Evolutionary conservation across 2,113 vertebrate genomes (phyloP).

Genomic region (Eidolon helvum): DNA sequence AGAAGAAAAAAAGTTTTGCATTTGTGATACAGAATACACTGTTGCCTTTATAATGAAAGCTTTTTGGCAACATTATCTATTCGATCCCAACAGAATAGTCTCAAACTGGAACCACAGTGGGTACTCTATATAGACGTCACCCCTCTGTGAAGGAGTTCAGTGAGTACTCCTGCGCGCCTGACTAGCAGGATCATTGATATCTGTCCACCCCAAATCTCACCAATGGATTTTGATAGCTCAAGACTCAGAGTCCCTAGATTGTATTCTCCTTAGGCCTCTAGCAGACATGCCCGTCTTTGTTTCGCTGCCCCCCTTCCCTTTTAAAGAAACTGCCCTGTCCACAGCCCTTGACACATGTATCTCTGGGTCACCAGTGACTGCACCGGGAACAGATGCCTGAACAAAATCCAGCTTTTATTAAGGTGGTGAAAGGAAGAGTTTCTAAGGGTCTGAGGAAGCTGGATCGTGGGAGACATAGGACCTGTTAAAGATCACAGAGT

Average conservation of each 20-base stretch:
- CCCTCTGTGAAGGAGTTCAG: background rate
- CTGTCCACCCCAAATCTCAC: background rate
- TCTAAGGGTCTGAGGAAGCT: background rate
- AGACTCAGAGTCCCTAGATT: background rate
- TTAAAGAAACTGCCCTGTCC: background rate
- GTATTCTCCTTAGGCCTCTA: background rate
- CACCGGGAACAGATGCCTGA: background rate
- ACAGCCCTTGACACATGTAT: no score
- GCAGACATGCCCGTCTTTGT: background rate
- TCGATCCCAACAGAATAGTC: background rate
- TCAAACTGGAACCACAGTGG: background rate
- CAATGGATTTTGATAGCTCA: background rate
- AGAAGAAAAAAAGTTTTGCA: background rate
- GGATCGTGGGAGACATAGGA: background rate
- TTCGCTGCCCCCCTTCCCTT: background rate
- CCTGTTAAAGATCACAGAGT: background rate
- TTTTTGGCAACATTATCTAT: background rate
- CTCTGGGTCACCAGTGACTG: background rate
- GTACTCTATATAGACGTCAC: fast-evolving
- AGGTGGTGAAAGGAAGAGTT: background rate
- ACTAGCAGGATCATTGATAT: background rate
- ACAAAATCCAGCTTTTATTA: background rate
- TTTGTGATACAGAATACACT: background rate
- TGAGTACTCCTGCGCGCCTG: background rate
- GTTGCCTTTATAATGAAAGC: background rate